phyloP scores from a whole-genome alignment of 2,113 vertebrate species.

The Nothobranchius furzeri region DNA sequence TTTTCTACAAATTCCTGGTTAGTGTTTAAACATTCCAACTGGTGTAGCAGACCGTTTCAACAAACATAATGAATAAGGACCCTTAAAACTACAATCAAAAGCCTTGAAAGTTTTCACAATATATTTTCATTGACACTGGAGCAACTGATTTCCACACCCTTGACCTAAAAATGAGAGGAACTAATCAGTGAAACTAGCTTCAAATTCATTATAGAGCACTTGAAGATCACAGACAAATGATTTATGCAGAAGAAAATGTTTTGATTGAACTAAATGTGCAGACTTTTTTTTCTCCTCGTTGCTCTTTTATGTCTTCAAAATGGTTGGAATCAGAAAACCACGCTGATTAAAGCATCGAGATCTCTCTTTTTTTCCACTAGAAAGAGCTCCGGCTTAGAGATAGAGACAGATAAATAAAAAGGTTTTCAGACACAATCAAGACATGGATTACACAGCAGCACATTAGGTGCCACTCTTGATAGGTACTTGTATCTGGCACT shows the following conservation, averaged over 20 bases:
- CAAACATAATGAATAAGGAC: too few relatives aligned
- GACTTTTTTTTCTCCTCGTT: not conserved
- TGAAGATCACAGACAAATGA: not conserved
- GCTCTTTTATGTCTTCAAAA: not conserved
- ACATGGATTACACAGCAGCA: not conserved
- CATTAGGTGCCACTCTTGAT: not conserved
- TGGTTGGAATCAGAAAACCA: not conserved
- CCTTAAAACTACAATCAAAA: not conserved
- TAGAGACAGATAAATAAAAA: conserved; percentile 5
- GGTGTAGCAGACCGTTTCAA: too few relatives aligned
- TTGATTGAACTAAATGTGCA: not conserved
- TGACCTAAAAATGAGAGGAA: conserved; percentile 3
- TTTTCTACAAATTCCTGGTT: too few relatives aligned
- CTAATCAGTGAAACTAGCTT: conserved; percentile 16
- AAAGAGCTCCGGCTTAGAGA: not conserved
- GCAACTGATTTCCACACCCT: conserved; percentile 6
- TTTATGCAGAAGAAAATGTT: conserved; percentile 12
- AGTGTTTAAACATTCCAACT: too few relatives aligned
- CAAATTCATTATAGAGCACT: not conserved
- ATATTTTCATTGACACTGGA: not conserved
- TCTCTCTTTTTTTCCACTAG: not conserved
- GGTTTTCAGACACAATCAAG: conserved; percentile 15
- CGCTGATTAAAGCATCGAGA: not conserved
- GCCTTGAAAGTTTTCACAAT: not conserved
- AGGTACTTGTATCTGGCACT: conserved; percentile 8